Conservation (phyloP, 2,113 vertebrate species). For the Alaudala cheleensis region DNA sequence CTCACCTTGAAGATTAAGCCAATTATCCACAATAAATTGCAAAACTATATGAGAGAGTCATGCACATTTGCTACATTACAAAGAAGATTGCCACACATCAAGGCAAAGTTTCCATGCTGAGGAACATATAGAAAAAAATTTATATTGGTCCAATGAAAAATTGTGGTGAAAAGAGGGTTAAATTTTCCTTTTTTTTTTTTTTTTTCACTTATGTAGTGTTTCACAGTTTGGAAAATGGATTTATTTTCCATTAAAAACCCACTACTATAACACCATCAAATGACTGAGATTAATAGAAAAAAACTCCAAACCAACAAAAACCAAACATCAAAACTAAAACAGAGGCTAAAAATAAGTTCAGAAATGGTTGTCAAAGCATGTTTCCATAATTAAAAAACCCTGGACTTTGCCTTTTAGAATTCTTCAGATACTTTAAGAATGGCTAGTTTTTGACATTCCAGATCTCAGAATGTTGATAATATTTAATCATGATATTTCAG, state of each 20-base stretch:
- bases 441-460: not conserved
- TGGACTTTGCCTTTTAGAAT: not conserved
- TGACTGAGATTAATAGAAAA: not conserved
- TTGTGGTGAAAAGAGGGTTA: not conserved
- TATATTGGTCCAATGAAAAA: not conserved
- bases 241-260: not conserved
- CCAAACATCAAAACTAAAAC: not conserved
- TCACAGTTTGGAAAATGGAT: not conserved
- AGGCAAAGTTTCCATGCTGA: not conserved
- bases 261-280: not conserved
- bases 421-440: not conserved
- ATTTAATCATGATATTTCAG: not conserved
- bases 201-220: not conserved
- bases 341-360: not conserved
- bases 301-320: not conserved
- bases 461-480: not conserved
- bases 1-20: not conserved
- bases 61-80: not conserved
- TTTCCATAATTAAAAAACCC: not conserved
- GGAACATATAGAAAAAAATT: not conserved
- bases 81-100: not conserved
- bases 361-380: not conserved
- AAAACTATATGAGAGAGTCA: not conserved
- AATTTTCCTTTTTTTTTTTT: not conserved
- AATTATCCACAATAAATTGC: not conserved